Evolutionary conservation across 2,797 vertebrate genomes (phyloP), one percentile per base, ranked within the genome.

Genomic region (Sebastes melanostomus): DNA sequence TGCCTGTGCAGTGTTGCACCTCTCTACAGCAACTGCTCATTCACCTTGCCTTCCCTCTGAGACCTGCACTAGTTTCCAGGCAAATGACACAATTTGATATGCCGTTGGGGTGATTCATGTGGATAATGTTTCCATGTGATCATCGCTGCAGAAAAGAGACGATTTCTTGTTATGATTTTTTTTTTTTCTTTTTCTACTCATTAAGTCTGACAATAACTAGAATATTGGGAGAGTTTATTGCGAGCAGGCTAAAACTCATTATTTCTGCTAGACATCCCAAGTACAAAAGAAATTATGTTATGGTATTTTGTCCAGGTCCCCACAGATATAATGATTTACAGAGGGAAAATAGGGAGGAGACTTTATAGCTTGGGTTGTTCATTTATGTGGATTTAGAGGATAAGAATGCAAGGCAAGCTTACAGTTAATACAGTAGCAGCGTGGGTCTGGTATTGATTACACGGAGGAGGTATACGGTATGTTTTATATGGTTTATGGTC

Each of bases 71-170:
- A 95, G 94, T 96, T 96, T 95, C 94, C 94, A 96, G 95, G 95
- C 95, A 96, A 96, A 96, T 95, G 93, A 94, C 94, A 95, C 94
- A 92, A 95, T 96, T 96, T 94, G 94, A 95, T 94, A 95, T 91
- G 94, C 93, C 87, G 88, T 90, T 78, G 89, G 92, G 93, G 93
- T 94, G 93, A 95, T 94, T 94, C 93, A 93, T 93, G 92, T 94
- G 93, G 94, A 94, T 96, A 95, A 96, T 95, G 93, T 95, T 95
- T 95, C 95, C 91, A 81, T 93, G 94, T 91, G 94, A 94, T 95
- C 94, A 90, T 93, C 90, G 58, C 89, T 84, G 93, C 90, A 89
- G 90, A 93, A 93, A 93, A 92, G 83, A 88, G 81, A 90, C 88
- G 81, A 90, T 94, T 94, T 93, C 90, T 90, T 89, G 86, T 91